These are phyloP conservation scores for Anguilla megastoma DNA, from an alignment of 2,797 vertebrate genomes.

Conservation along the genomic window DNA sequence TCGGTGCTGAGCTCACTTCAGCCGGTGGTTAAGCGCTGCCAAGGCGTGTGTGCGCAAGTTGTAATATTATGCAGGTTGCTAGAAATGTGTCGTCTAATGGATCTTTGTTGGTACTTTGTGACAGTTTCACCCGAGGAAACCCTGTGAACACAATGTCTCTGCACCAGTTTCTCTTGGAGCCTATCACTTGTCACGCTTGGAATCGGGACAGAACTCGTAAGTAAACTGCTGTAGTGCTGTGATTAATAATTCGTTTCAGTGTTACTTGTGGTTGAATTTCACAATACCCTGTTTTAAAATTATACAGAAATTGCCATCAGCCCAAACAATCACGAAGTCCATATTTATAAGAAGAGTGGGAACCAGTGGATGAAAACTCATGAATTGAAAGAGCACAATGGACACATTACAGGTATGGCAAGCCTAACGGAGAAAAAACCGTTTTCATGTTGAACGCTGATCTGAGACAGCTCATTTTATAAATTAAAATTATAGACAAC, in stretches of 20 bases:
- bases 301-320: slow-evolving; percentile 93
- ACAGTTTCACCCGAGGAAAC: slow-evolving; percentile 66
- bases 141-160: slow-evolving; percentile 88
- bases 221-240: slow-evolving; percentile 44
- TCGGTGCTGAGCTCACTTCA: background rate
- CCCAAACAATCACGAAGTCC: slow-evolving; percentile 98
- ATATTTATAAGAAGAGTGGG: slow-evolving; percentile 97
- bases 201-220: slow-evolving; percentile 96
- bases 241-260: background rate
- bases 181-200: slow-evolving; percentile 99
- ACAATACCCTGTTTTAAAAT: slow-evolving; percentile 27
- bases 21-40: background rate
- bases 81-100: background rate
- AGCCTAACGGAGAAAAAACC: background rate
- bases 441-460: background rate
- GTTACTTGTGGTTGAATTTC: background rate
- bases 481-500: too few relatives aligned
- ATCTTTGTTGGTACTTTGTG: slow-evolving; percentile 36
- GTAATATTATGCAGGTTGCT: background rate
- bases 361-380: slow-evolving; percentile 96
- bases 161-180: slow-evolving; percentile 96
- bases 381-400: slow-evolving; percentile 97
- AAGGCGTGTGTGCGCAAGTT: background rate
- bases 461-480: too few relatives aligned
- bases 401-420: slow-evolving; percentile 91